Base-by-base conservation (phyloP, 2,797 vertebrate genomes). In the Chrosomus eos region DNA sequence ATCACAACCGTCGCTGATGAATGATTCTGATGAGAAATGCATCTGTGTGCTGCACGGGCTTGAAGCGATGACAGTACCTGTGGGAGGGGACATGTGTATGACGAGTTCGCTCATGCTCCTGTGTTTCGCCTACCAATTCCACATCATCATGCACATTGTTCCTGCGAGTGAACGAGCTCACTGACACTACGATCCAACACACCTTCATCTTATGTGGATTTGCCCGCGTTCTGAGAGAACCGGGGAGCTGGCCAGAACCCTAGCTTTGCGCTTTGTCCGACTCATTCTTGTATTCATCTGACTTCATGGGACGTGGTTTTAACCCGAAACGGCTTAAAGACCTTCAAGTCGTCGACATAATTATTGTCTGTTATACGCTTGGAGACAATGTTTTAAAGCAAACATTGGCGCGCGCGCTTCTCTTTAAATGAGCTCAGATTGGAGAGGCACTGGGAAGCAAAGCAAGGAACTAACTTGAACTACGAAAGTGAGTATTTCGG, bases 401-500 rank as follows among this genome's bases (percentile, higher is more conserved):
- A 64, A 40, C 23, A 51, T 8, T 33, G 74, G 75, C 45, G 85
- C 58, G 38, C 55, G 71, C 67, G 66, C 70, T 77, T 48, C 75
- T 36, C 28, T 76, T 81, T 73, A 73, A 43, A 87, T 81, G 85
- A 80, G 36, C n/a, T 73, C 38, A 36, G 66, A n/a, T 73, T 75
- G 78, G 78, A 58, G 28, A 84, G 55, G 43, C 18, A 62, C 74
- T 60, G 16, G 16, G 23, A 84, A 51, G 28, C 40, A 13, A 70
- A 78, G 33, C 66, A 38, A 79, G 68, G 48, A 84, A 55, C 85
- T 77, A 26, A 72, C 45, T 78, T 62, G 53, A 81, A 82, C 84
- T 77, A 71, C 55, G 68, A 77, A 66, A 78, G 87, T 88, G 73
- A 88, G 87, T 88, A 13, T 7, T 31, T 33, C 16, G 38, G 28